Evolutionary conservation across 2,113 vertebrate species (phyloP).

Genomic region (Trematocara variabile): DNA sequence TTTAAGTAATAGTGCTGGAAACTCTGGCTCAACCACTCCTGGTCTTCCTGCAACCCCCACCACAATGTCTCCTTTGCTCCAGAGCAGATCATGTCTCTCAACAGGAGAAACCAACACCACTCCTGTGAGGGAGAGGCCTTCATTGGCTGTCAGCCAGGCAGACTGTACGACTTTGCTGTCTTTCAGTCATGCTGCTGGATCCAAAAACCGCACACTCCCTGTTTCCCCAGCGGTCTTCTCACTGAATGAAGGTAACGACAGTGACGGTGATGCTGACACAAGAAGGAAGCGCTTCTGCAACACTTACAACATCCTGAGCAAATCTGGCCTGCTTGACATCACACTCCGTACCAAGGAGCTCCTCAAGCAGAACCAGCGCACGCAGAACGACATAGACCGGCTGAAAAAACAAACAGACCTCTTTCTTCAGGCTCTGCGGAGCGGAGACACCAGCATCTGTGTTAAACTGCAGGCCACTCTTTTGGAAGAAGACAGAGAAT

Average conservation of each 20-base stretch:
- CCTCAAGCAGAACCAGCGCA: conserved; percentile 86
- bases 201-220: not conserved
- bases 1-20: not conserved
- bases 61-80: conserved; percentile 15
- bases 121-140: conserved; percentile 23
- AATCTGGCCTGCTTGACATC: conserved; percentile 86
- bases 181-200: not conserved
- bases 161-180: not conserved
- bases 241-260: not conserved
- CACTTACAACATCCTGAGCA: conserved; percentile 84
- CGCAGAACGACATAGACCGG: conserved; percentile 82
- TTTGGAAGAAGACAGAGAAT: conserved; percentile 38
- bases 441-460: conserved; percentile 77
- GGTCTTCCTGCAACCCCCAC: conserved; percentile 9
- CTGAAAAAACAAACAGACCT: conserved; percentile 84
- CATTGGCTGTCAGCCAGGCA: not conserved
- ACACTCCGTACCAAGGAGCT: conserved; percentile 91
- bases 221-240: not conserved
- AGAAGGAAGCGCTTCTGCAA: conserved; percentile 87
- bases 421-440: conserved; percentile 80
- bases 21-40: not conserved
- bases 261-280: conserved; percentile 49
- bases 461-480: conserved; percentile 78
- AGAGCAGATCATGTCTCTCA: conserved; percentile 6
- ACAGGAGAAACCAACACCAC: conserved; percentile 14